Conservation (phyloP, 2,797 vertebrate species). For the Sternotherus odoratus region DNA sequence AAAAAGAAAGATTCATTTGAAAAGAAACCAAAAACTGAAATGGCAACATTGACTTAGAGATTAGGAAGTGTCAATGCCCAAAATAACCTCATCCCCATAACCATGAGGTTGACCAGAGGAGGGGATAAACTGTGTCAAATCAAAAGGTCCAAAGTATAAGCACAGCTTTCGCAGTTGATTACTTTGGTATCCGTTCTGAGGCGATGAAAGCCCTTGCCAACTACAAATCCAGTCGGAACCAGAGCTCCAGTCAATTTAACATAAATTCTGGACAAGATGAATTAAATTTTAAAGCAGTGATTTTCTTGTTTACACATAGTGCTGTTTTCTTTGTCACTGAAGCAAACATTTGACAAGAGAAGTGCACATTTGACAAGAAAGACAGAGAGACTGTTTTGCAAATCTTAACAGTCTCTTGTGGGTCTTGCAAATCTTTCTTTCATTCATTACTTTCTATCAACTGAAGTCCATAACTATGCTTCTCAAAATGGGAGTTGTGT, state of each 20-base stretch:
- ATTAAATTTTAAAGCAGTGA: not conserved
- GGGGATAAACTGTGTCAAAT: not conserved
- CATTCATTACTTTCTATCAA: no score
- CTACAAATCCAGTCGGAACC: not conserved
- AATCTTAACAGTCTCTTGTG: conserved; percentile 27
- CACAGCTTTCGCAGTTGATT: not conserved
- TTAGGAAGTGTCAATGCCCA: not conserved
- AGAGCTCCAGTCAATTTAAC: conserved; percentile 5
- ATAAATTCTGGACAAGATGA: not conserved
- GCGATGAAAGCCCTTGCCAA: not conserved
- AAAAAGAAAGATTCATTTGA: conserved; percentile 2
- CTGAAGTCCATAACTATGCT: conserved; percentile 5
- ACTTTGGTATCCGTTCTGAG: not conserved
- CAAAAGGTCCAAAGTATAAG: not conserved
- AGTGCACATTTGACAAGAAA: not conserved
- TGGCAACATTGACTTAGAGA: not conserved
- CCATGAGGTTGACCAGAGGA: not conserved
- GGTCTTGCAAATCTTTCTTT: not conserved
- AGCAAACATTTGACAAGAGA: not conserved
- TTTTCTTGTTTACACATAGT: not conserved
- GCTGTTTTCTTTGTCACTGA: not conserved
- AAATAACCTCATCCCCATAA: not conserved
- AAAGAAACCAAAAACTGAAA: not conserved
- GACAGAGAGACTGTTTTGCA: not conserved
- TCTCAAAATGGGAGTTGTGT: conserved; percentile 17